Percentiles rank a stretch among this genome's conserved stretches.
These are phyloP conservation scores for Cottus gobio DNA, from an alignment of 2,113 vertebrate species.

Conservation along the genomic window DNA sequence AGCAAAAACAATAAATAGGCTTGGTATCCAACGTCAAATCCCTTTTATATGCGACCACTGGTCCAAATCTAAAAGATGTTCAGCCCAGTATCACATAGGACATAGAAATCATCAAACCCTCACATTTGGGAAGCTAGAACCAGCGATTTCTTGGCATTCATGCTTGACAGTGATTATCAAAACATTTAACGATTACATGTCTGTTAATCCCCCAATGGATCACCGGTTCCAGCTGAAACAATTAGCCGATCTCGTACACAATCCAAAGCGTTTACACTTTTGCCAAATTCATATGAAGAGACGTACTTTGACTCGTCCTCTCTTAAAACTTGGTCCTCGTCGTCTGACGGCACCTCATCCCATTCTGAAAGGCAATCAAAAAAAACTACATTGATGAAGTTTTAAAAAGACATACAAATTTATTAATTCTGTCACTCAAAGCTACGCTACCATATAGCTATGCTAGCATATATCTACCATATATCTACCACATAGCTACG, in stretches of 20 bases:
- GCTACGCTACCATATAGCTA: background rate
- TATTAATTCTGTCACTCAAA: background rate
- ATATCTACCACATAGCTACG: no score
- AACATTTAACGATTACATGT: background rate
- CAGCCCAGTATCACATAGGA: no score
- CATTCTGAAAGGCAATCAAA: conserved; percentile 73
- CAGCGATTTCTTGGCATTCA: no score
- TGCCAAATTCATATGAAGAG: background rate
- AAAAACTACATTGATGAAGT: background rate
- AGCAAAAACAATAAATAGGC: background rate
- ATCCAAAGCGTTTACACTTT: background rate
- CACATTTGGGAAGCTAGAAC: background rate
- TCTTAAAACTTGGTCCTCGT: conserved; percentile 53
- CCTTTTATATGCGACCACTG: background rate
- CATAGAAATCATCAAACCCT: background rate
- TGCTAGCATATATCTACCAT: no score
- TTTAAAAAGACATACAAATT: background rate
- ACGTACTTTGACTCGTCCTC: conserved; percentile 79
- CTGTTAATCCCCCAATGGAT: background rate
- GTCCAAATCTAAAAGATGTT: background rate
- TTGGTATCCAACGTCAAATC: background rate
- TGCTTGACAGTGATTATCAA: no score
- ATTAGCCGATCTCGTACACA: background rate
- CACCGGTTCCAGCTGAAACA: background rate
- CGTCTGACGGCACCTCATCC: conserved; percentile 81